Percentiles rank a stretch among this genome's conserved stretches.
These are phyloP conservation scores for Penaeus monodon DNA, from an alignment of 2,888 invertebrate species.

Conservation along the genomic window DNA sequence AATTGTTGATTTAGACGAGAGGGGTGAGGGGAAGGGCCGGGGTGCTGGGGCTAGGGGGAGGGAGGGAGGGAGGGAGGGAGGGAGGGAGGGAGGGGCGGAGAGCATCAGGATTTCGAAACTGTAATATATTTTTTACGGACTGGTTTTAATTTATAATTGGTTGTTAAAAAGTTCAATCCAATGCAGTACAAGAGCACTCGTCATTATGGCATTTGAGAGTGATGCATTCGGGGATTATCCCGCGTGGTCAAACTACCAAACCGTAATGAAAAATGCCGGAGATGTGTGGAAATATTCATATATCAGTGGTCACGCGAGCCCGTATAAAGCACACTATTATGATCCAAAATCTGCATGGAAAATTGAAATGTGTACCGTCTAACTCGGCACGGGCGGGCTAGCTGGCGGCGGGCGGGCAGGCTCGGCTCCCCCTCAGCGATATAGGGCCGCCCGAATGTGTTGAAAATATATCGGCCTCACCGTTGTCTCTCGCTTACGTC, in stretches of 20 bases:
- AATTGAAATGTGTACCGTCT: constrained; percentile 47
- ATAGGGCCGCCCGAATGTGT: too few species aligned
- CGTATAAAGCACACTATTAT: constrained; percentile 50
- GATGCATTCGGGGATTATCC: too few species aligned
- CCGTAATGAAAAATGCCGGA: neutral
- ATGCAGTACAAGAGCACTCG: neutral
- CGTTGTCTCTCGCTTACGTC: too few species aligned
- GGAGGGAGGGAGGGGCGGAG: too few species aligned
- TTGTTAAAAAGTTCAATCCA: constrained; percentile 25
- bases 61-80: too few species aligned
- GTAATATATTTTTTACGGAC: constrained; percentile 4
- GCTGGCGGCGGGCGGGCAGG: too few species aligned
- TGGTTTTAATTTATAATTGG: constrained; percentile 31
- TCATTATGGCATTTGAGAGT: too few species aligned
- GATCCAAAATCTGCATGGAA: constrained; percentile 47
- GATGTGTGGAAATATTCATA: constrained; percentile 5
- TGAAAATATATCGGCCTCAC: too few species aligned
- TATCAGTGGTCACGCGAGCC: constrained; percentile 25
- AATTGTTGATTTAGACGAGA: constrained; percentile 10
- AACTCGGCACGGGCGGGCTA: neutral
- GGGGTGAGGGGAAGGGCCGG: neutral
- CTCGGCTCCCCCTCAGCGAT: too few species aligned
- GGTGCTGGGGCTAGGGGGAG: too few species aligned
- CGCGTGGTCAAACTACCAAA: too few species aligned
- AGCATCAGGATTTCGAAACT: too few species aligned